Conservation (phyloP, 2,888 invertebrate genomes). For the Pyrocoelia pectoralis region DNA sequence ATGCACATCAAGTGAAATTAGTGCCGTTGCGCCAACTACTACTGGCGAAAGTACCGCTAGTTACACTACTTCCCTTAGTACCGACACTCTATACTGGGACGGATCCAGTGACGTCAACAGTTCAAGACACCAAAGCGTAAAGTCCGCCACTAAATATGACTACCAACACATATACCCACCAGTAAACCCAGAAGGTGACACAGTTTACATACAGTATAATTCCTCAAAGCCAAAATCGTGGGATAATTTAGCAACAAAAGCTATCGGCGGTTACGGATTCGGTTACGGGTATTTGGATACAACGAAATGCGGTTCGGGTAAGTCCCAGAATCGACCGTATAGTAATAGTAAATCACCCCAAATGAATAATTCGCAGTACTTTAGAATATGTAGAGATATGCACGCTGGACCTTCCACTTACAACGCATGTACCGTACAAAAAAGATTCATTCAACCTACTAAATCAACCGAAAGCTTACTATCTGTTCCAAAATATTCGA, state of each 20-base stretch:
- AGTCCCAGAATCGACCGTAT: slow-evolving; percentile 53
- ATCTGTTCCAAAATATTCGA: slow-evolving; percentile 71
- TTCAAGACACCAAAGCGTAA: slow-evolving; percentile 57
- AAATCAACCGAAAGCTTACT: slow-evolving; percentile 85
- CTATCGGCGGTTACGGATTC: slow-evolving; percentile 85
- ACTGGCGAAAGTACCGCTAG: slow-evolving; percentile 79
- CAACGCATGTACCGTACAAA: slow-evolving; percentile 42
- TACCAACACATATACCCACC: slow-evolving; percentile 53
- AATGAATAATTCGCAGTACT: slow-evolving; percentile 57
- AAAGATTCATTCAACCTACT: slow-evolving; percentile 68
- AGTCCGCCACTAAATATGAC: slow-evolving; percentile 60
- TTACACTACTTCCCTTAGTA: slow-evolving; percentile 85
- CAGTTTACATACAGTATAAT: slow-evolving; percentile 61
- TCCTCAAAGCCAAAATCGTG: slow-evolving; percentile 83
- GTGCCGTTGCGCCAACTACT: slow-evolving; percentile 66
- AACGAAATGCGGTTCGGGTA: slow-evolving; percentile 55
- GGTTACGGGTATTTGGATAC: slow-evolving; percentile 86
- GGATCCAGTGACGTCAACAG: slow-evolving; percentile 54
- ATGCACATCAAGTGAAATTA: slow-evolving; percentile 79
- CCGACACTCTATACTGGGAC: slow-evolving; percentile 88
- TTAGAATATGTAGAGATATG: slow-evolving; percentile 58
- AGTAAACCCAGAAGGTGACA: slow-evolving; percentile 56
- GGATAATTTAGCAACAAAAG: slow-evolving; percentile 88
- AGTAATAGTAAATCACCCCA: slow-evolving; percentile 55
- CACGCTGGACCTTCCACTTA: slow-evolving; percentile 63